Evolutionary conservation across 2,888 invertebrate genomes (phyloP), one percentile per base, ranked within the genome.

Genomic region (Ceriagrion tenellum): DNA sequence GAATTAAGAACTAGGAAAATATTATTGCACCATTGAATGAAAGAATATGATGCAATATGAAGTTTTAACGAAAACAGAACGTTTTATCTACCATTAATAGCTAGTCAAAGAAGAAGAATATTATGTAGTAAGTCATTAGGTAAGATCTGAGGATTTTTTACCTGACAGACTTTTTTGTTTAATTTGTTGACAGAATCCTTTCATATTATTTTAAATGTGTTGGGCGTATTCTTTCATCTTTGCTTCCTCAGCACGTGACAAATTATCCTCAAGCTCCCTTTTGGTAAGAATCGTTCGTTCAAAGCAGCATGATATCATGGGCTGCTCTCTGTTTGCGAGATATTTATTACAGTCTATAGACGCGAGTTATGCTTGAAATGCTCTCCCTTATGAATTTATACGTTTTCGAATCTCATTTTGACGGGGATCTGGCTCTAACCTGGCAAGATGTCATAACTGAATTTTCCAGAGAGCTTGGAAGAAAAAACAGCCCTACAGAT

Each of bases 391-490:
- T 81, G 81, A 81, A 81, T 81, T 81, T 81, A 81, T 81, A 35
- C 81, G 35, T 26, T 35, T 35, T 81, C 35, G 35, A 35, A 81
- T 81, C 81, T 81, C 81, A 81, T 81, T 35, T 81, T 26, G 81
- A 81, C 35, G 81, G 16, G 81, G 35, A n/a, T 81, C 30, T 81
- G 81, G 35, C 35, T 81, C 81, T 81, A 81, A 81, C 35, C 81
- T 81, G 81, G 81, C 81, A 81, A 81, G 81, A 81, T 81, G 81
- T 81, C 81, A 81, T 81, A 81, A 81, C 30, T 18, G 81, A 81
- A 16, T 59, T 26, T 59, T 13, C 13, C 35, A 23, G 18, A 47
- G 69, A n/a, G 69, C 26, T 35, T 18, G 55, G 40, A 16, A 13
- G 47, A 69, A 55, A 93, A n/a, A 69, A 55, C 90, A 23, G 23